These are phyloP conservation scores for Spodoptera littoralis DNA, from an alignment of 2,888 invertebrate species.

Conservation along the genomic window DNA sequence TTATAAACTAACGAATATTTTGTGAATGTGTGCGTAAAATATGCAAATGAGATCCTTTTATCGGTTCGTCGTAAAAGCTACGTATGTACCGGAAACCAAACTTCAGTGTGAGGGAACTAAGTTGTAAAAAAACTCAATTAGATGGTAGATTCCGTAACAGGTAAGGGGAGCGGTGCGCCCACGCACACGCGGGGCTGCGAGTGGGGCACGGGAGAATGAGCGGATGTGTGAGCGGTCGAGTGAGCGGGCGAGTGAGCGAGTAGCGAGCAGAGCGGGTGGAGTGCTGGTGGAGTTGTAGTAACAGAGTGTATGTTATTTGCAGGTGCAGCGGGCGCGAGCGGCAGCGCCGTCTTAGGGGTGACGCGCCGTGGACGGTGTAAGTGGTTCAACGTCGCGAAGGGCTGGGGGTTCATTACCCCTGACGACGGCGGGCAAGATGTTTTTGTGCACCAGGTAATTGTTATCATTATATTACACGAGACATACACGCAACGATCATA, in stretches of 20 bases:
- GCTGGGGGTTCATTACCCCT: constrained; percentile 98
- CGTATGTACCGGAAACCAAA: constrained; percentile 41
- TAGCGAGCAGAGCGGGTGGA: constrained; percentile 6
- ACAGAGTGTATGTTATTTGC: constrained; percentile 63
- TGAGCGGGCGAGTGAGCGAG: constrained; percentile 14
- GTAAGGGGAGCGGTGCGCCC: constrained; percentile 41
- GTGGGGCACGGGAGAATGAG: constrained; percentile 8
- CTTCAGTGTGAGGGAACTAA: constrained; percentile 42
- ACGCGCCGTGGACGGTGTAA: constrained; percentile 95
- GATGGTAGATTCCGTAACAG: constrained; percentile 43
- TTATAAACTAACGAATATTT: neutral
- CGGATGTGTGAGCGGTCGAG: constrained; percentile 3
- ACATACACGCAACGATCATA: constrained; percentile 27
- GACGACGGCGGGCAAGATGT: constrained; percentile 97
- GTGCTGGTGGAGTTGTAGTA: constrained; percentile 38
- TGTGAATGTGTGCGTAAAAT: constrained; percentile 12
- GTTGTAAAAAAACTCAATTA: constrained; percentile 46
- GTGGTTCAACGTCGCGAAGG: constrained; percentile 98
- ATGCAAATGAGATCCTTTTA: constrained; percentile 17
- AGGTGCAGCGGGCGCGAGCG: constrained; percentile 76
- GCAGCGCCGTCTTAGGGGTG: constrained; percentile 85
- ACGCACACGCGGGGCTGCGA: constrained; percentile 14
- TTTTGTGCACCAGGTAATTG: constrained; percentile 96
- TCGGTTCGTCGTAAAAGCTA: constrained; percentile 25
- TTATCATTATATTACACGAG: constrained; percentile 48